These are phyloP conservation scores for Quiscalus mexicanus DNA, from an alignment of 2,113 vertebrate species.

Conservation along the genomic window DNA sequence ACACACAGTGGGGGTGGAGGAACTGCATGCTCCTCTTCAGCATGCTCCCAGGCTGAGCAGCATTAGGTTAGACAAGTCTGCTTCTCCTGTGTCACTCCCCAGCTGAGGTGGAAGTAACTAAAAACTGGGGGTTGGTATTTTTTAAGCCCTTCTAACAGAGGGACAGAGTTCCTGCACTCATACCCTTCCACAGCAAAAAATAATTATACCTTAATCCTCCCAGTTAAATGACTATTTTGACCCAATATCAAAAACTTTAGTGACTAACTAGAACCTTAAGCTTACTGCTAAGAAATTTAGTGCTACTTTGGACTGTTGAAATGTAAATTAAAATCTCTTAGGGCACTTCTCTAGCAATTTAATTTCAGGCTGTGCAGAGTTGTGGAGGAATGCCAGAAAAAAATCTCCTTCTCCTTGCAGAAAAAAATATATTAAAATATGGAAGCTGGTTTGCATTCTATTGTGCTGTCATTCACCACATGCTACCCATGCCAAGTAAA, in stretches of 20 bases:
- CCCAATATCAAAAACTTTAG: background rate
- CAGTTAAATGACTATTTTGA: background rate
- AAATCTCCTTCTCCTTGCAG: background rate
- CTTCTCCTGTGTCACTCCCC: background rate
- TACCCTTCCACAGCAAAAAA: background rate
- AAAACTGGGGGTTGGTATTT: background rate
- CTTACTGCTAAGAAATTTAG: background rate
- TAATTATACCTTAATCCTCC: background rate
- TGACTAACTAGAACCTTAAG: background rate
- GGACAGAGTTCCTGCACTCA: background rate
- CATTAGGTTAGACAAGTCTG: background rate
- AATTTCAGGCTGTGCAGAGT: background rate
- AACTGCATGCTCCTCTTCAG: background rate
- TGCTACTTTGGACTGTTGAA: background rate
- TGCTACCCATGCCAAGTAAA: background rate
- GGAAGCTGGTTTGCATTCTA: background rate
- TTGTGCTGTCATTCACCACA: background rate
- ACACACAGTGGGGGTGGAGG: background rate
- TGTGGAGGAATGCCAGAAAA: constrained; percentile 30
- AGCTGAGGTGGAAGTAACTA: background rate
- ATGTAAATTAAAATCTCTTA: constrained; percentile 42
- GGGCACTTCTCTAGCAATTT: background rate
- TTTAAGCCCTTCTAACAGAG: background rate
- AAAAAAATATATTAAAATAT: background rate
- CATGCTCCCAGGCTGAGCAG: background rate